Base-by-base conservation (phyloP, 1,140 invertebrate genomes). In the Cherax quadricarinatus region DNA sequence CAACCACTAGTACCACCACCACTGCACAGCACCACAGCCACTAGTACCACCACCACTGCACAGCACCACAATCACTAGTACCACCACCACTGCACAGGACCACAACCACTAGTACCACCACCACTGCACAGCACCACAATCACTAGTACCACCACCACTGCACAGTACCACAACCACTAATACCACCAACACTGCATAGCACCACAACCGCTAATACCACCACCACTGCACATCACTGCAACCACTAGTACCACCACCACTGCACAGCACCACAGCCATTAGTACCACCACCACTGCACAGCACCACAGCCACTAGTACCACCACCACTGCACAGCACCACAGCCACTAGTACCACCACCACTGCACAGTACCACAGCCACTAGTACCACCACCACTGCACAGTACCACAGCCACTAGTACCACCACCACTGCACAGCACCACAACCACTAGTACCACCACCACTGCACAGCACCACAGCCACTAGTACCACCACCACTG, bases 301-400 rank as follows among this genome's bases (percentile, higher is more conserved):
- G 30, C 30, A 41, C 2, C 30, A 41, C 30, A n/a, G n/a, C n/a
- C n/a, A n/a, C n/a, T n/a, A n/a, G n/a, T n/a, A n/a, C n/a, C n/a
- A n/a, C n/a, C n/a, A n/a, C 51, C n/a, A 70, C 24, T 48, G 62
- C 66, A 49, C 66, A 73, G 48, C 82, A 41, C 82, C 30, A 2
- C 30, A 41, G 2, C 30, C 30, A 41, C 30, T 41, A 41, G 2
- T 41, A 41, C 30, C 30, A 89, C 41, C 80, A 21, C 57, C 30
- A 30, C 88, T 41, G 78, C 73, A 80, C n/a, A n/a, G 73, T 3
- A 30, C 53, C 86, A 88, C 75, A 88, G 41, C 4, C 51, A 85
- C 57, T 9, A 30, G 48, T 66, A 48, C 66, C 9, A 49, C 84
- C 81, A 53, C 66, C 14, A 5, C 5, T 41, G 30, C 66, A 18